Conservation (phyloP, 1,140 invertebrate genomes). For the Lepidurus arcticus region DNA sequence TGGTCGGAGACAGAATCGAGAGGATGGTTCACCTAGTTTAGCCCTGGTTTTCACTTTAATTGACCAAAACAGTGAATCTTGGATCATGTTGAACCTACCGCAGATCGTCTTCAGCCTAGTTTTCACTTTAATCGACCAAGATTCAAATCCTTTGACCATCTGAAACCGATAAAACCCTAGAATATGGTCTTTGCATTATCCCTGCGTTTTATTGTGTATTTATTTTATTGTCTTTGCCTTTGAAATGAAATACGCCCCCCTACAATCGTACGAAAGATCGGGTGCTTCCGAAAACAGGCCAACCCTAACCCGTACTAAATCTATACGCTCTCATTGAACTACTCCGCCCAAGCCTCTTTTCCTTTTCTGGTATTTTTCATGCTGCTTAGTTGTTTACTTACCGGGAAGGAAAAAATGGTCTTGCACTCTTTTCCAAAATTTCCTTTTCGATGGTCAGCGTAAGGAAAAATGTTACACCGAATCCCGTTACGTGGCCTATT, state of each 20-base stretch:
- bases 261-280: not conserved
- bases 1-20: not conserved
- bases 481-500: constrained; percentile 21
- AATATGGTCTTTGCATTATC: not conserved
- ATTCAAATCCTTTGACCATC: not conserved
- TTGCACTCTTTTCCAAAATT: not conserved
- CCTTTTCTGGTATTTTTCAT: not conserved
- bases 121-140: not conserved
- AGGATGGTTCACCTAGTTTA: not conserved
- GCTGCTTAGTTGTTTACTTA: not conserved
- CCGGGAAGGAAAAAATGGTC: not conserved
- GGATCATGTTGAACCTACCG: not conserved
- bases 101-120: not conserved
- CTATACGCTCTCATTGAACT: not conserved
- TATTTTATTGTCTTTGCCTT: not conserved
- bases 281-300: not conserved
- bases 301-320: not conserved
- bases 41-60: constrained; percentile 13
- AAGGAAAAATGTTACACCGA: constrained; percentile 18
- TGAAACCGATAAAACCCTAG: not conserved
- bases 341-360: constrained; percentile 13
- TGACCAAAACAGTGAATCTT: not conserved
- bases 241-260: not conserved
- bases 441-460: constrained; percentile 14
- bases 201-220: too few relatives aligned